These are phyloP conservation scores for Teleogryllus oceanicus DNA, from an alignment of 2,888 invertebrate species.

Conservation along the genomic window DNA sequence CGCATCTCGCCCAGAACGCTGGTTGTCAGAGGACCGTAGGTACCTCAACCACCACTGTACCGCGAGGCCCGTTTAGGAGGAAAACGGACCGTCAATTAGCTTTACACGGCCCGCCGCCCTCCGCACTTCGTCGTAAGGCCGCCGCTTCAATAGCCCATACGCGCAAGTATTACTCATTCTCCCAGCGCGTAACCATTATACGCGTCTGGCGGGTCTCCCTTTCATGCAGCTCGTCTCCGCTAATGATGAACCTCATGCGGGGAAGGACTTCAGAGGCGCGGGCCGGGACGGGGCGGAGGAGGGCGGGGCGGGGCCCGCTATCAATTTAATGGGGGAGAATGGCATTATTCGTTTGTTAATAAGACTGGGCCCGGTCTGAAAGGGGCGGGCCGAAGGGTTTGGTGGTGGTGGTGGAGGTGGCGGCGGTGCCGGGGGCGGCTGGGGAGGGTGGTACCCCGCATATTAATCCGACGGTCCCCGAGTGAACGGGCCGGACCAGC, in stretches of 20 bases:
- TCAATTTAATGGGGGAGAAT: constrained; percentile 21
- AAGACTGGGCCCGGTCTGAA: constrained; percentile 7
- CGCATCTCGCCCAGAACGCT: too few species aligned
- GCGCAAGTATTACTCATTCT: neutral
- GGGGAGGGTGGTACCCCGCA: neutral
- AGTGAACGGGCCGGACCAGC: neutral
- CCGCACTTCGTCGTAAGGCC: neutral
- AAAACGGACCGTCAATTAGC: too few species aligned
- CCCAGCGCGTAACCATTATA: neutral
- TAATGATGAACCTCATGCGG: neutral
- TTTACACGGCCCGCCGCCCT: too few species aligned
- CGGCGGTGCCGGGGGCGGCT: too few species aligned
- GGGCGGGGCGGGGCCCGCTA: neutral
- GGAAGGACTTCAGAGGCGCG: neutral
- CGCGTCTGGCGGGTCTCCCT: neutral
- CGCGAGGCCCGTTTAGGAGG: too few species aligned
- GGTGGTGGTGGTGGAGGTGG: neutral
- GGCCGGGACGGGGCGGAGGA: neutral
- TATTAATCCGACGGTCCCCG: neutral
- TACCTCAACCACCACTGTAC: too few species aligned
- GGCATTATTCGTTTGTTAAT: constrained; percentile 32
- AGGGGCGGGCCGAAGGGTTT: neutral
- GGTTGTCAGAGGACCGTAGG: too few species aligned
- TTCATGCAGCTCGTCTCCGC: neutral
- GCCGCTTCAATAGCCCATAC: neutral